Percentiles rank a stretch among this genome's conserved stretches.
Evolutionary conservation across 2,888 invertebrate species (phyloP).

Genomic region (Lasius fuliginosus): DNA sequence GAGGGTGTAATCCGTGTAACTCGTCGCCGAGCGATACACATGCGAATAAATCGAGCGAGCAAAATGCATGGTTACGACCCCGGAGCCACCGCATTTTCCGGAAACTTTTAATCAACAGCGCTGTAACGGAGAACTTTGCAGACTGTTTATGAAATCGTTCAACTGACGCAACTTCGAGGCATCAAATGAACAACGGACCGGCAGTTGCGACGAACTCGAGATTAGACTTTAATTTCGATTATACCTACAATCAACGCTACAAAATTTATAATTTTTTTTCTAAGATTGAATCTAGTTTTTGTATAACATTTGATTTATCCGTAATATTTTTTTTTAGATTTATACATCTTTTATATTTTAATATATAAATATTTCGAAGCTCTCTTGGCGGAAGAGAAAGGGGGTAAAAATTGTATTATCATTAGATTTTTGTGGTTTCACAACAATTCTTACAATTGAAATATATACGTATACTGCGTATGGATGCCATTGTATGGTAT

Average conservation of each 20-base stretch:
- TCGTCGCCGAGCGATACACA: slow-evolving; percentile 44
- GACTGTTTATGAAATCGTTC: slow-evolving; percentile 59
- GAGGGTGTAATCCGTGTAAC: slow-evolving; percentile 46
- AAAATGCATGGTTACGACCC: slow-evolving; percentile 51
- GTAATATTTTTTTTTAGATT: neutral
- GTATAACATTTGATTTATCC: neutral
- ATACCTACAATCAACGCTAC: neutral
- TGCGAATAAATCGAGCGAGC: slow-evolving; percentile 37
- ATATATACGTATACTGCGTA: neutral
- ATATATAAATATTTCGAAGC: neutral
- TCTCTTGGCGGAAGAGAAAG: neutral
- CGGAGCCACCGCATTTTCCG: slow-evolving; percentile 53
- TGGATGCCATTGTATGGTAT: neutral
- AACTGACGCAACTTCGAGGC: slow-evolving; percentile 29
- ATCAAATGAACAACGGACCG: slow-evolving; percentile 41
- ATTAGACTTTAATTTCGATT: slow-evolving; percentile 41
- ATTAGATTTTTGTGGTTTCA: neutral
- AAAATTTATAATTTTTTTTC: slow-evolving; percentile 18
- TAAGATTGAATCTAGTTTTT: neutral
- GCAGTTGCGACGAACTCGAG: neutral
- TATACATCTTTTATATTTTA: neutral
- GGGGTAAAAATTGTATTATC: neutral
- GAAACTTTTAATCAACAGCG: slow-evolving; percentile 60
- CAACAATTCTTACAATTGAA: neutral
- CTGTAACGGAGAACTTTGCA: slow-evolving; percentile 45